phyloP scores from a whole-genome alignment of 2,888 invertebrate species.

The Melinaea menophilus region DNA sequence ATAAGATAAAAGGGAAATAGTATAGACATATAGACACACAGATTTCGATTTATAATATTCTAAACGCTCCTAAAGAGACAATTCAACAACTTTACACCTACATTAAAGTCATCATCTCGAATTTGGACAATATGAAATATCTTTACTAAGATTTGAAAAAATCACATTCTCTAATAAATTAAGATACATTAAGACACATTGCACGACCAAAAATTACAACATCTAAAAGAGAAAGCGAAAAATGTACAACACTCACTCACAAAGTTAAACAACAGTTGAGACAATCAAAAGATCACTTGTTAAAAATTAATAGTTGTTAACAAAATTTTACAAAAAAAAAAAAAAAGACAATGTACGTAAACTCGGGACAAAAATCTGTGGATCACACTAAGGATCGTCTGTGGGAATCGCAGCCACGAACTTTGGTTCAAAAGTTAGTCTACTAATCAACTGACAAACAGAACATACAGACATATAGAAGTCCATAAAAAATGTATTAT shows the following conservation, averaged over 20 bases:
- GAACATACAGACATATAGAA: too few species aligned
- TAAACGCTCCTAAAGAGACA: conserved; percentile 41
- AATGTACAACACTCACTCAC: conserved; percentile 64
- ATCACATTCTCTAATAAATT: conserved; percentile 60
- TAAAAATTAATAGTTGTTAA: too few species aligned
- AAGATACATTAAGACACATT: conserved; percentile 57
- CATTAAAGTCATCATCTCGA: conserved; percentile 40
- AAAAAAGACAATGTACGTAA: too few species aligned
- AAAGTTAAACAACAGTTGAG: conserved; percentile 22
- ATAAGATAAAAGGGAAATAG: conserved; percentile 36
- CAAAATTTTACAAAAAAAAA: too few species aligned
- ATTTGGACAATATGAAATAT: conserved; percentile 41
- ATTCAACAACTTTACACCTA: conserved; percentile 44
- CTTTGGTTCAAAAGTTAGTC: too few species aligned
- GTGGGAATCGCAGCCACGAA: too few species aligned
- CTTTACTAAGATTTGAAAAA: conserved; percentile 58
- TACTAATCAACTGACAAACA: too few species aligned
- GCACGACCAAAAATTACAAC: conserved; percentile 64
- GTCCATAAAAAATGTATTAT: too few species aligned
- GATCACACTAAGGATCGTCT: too few species aligned
- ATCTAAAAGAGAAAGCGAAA: conserved; percentile 67
- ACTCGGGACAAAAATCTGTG: too few species aligned
- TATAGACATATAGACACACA: conserved; percentile 41
- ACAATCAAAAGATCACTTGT: neutral
- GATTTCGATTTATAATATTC: conserved; percentile 37